phyloP scores from a whole-genome alignment of 2,113 vertebrate genomes.

The Poecilia latipinna region DNA sequence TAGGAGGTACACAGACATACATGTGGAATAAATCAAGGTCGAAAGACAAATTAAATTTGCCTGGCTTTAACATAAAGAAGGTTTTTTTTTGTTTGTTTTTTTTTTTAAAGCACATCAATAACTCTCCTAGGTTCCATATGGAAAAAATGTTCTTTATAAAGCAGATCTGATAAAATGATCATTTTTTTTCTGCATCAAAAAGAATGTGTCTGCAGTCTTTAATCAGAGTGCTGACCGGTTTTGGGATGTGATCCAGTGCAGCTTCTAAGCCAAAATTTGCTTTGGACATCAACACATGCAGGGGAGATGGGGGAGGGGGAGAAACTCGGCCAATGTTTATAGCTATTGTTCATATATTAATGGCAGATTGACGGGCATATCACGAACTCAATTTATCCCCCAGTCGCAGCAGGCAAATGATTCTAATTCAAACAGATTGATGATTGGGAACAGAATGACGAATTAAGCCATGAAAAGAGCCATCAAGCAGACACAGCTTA shows the following conservation, averaged over 20 bases:
- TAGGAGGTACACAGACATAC: constrained; percentile 32
- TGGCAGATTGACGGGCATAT: constrained; percentile 53
- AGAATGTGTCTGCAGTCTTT: constrained; percentile 21
- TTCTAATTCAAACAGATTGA: constrained; percentile 57
- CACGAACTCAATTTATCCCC: constrained; percentile 51
- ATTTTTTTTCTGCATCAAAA: constrained; percentile 25
- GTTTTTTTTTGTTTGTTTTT: too few species aligned
- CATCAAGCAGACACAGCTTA: constrained; percentile 31
- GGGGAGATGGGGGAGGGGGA: neutral
- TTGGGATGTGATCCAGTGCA: constrained; percentile 30
- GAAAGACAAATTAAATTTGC: constrained; percentile 39
- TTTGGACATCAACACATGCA: constrained; percentile 28
- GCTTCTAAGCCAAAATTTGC: constrained; percentile 32
- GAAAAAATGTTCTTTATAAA: constrained; percentile 30
- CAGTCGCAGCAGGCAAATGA: constrained; percentile 47
- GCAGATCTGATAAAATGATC: constrained; percentile 48
- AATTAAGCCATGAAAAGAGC: constrained; percentile 40
- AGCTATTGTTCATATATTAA: constrained; percentile 55
- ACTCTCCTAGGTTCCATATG: constrained; percentile 20
- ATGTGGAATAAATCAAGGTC: constrained; percentile 58
- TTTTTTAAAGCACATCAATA: neutral
- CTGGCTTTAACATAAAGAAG: constrained; percentile 19
- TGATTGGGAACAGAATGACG: constrained; percentile 49
- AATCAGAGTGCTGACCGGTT: constrained; percentile 38
- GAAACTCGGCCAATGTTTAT: constrained; percentile 23